Evolutionary conservation across 2,888 invertebrate species (phyloP).

Genomic region (Nomada lathburiana): DNA sequence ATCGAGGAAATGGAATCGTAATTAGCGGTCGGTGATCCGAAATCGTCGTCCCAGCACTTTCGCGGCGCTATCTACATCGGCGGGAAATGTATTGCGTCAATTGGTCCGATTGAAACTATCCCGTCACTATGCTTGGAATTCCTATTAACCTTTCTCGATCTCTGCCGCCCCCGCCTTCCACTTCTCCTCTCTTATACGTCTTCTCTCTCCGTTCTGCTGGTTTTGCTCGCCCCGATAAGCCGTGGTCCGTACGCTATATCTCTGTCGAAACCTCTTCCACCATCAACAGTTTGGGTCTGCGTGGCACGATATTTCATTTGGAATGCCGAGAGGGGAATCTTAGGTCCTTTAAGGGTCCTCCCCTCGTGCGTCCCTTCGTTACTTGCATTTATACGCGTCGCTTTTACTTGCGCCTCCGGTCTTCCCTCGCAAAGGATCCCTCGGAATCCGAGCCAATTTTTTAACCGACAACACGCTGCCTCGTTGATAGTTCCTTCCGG

Average conservation of each 20-base stretch:
- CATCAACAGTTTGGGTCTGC: constrained; percentile 69
- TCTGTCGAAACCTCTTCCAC: constrained; percentile 43
- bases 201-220: constrained; percentile 27
- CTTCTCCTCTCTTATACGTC: constrained; percentile 41
- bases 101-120: constrained; percentile 81
- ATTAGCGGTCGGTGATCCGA: constrained; percentile 61
- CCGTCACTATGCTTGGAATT: constrained; percentile 79
- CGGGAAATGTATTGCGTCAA: constrained; percentile 79
- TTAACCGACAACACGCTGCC: constrained; percentile 29
- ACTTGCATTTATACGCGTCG: constrained; percentile 63
- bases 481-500: constrained; percentile 49
- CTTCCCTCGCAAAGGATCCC: constrained; percentile 9
- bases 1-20: constrained; percentile 67
- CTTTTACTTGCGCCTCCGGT: constrained; percentile 33
- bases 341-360: constrained; percentile 27
- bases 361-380: constrained; percentile 45
- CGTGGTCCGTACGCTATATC: constrained; percentile 31
- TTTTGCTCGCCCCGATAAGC: constrained; percentile 22
- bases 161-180: constrained; percentile 40
- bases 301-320: constrained; percentile 74
- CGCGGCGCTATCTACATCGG: constrained; percentile 64
- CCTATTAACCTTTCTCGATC: constrained; percentile 75
- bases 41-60: constrained; percentile 53
- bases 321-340: constrained; percentile 50
- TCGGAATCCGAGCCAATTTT: constrained; percentile 44